Evolutionary conservation across 2,888 invertebrate species (phyloP).

Genomic region (Harmothoe impar): DNA sequence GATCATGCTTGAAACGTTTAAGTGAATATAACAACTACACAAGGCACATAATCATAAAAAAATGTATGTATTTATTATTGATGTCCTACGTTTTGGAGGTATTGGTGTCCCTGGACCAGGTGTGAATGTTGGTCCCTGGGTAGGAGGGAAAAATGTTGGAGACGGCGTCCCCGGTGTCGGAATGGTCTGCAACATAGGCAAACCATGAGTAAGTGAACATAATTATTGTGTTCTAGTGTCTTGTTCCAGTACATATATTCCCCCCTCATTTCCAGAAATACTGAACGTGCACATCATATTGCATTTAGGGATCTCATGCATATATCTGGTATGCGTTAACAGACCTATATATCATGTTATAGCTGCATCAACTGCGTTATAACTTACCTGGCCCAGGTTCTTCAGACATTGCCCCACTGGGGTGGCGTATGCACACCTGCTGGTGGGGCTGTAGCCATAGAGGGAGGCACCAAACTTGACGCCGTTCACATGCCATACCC

Average conservation of each 20-base stretch:
- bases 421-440: constrained; percentile 1
- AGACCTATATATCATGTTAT: too few species aligned
- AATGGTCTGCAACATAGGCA: too few species aligned
- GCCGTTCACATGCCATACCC: neutral
- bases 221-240: too few species aligned
- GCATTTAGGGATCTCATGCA: too few species aligned
- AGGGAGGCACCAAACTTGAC: constrained; percentile 12
- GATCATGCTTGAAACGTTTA: neutral
- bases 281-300: too few species aligned
- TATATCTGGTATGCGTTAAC: too few species aligned
- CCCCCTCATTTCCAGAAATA: too few species aligned
- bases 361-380: too few species aligned
- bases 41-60: too few species aligned
- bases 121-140: neutral
- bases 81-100: neutral
- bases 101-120: neutral
- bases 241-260: too few species aligned
- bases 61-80: neutral
- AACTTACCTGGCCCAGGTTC: constrained; percentile 1
- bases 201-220: too few species aligned
- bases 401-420: constrained; percentile 38
- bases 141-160: neutral
- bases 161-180: neutral
- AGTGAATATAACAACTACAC: too few species aligned
- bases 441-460: neutral